phyloP scores from a whole-genome alignment of 1,140 invertebrate genomes.

The Brachionus rotundiformis region DNA sequence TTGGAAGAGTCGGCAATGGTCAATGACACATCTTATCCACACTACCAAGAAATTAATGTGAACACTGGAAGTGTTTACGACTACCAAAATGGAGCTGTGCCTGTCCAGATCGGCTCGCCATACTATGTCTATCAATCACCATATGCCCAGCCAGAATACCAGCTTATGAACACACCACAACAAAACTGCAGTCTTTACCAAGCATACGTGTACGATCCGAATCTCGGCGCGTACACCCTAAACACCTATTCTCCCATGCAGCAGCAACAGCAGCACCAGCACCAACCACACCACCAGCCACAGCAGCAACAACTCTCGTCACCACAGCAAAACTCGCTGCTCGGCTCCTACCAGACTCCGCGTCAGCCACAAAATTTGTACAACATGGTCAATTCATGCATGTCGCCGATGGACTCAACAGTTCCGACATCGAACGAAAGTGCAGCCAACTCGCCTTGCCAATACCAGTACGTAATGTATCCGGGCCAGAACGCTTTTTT shows the following conservation, averaged over 20 bases:
- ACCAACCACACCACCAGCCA: neutral
- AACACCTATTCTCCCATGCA: slow-evolving; percentile 36
- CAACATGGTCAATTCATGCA: neutral
- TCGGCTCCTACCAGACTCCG: slow-evolving; percentile 39
- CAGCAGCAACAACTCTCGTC: slow-evolving; percentile 13
- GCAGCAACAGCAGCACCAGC: slow-evolving; percentile 1
- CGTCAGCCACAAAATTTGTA: slow-evolving; percentile 19
- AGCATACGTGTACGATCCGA: slow-evolving; percentile 17
- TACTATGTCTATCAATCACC: slow-evolving; percentile 31
- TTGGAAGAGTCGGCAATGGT: neutral
- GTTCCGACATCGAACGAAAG: slow-evolving; percentile 15
- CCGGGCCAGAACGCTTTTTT: slow-evolving; percentile 8
- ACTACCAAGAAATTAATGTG: slow-evolving; percentile 27
- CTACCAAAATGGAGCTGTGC: slow-evolving; percentile 9
- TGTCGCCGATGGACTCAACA: slow-evolving; percentile 41
- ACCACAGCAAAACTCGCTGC: slow-evolving; percentile 7
- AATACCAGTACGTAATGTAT: slow-evolving; percentile 32
- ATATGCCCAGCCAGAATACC: slow-evolving; percentile 22
- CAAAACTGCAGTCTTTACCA: slow-evolving; percentile 26
- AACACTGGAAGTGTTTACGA: slow-evolving; percentile 16
- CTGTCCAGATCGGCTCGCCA: slow-evolving; percentile 26
- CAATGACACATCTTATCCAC: neutral
- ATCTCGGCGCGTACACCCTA: slow-evolving; percentile 18
- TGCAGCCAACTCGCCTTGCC: slow-evolving; percentile 5
- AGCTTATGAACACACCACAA: slow-evolving; percentile 7